Conservation (phyloP, 2,113 vertebrate species). For the Cynopterus brachyotis region DNA sequence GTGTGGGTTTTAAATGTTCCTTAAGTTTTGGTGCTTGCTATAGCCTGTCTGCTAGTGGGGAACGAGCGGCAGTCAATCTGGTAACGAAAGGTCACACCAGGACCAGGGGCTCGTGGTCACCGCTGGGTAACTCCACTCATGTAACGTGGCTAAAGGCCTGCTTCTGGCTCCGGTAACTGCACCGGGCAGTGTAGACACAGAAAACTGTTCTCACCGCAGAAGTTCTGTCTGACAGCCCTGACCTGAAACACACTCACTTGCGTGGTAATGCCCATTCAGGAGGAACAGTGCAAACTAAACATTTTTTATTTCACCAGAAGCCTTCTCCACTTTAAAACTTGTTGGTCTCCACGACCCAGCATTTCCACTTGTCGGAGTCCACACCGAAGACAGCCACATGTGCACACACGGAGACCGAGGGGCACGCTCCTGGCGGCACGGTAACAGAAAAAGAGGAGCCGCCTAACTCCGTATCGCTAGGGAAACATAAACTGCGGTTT, state of each 20-base stretch:
- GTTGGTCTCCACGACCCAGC: neutral
- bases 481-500: neutral
- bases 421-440: neutral
- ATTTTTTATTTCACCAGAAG: neutral
- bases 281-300: neutral
- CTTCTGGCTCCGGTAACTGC: neutral
- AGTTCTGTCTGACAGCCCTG: neutral
- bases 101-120: neutral
- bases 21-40: neutral
- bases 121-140: neutral
- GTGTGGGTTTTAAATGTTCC: neutral
- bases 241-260: neutral
- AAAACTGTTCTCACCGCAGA: no score
- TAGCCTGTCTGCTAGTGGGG: neutral
- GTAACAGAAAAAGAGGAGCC: neutral
- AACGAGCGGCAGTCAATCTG: neutral
- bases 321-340: neutral
- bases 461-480: neutral
- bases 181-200: fast-evolving
- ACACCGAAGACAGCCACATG: fast-evolving
- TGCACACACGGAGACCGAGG: fast-evolving
- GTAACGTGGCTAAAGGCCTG: neutral
- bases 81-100: neutral
- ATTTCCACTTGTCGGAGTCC: neutral
- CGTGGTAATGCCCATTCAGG: neutral